Base-by-base conservation (phyloP, 2,888 invertebrate species). In the Drosophila nr. perissopoda region DNA sequence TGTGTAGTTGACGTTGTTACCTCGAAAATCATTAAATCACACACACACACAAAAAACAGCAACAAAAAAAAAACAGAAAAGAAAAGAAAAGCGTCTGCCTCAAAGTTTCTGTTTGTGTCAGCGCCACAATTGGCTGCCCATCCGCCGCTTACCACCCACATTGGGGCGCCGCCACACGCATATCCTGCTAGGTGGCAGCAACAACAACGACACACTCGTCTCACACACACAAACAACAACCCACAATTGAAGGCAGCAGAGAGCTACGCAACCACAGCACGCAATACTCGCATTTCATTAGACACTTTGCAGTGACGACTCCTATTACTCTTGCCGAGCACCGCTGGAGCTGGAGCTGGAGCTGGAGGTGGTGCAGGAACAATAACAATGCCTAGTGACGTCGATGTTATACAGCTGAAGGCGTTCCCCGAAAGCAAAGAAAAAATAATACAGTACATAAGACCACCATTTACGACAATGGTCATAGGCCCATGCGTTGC, bases 241-340 rank as follows among this genome's bases (percentile, higher is more conserved):
- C 34, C 45, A 40, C 40, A 52, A 40, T 36, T 38, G 38, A 54
- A 56, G 38, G 56, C 63, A 69, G 69, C 68, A 76, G 85, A 80
- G 78, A 74, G 76, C 83, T 81, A 86, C 88, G 86, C 81, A 88
- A 86, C 90, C 87, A 83, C 90, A 90, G 64, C 90, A 87, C 87
- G 87, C 87, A 87, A 90, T 86, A 78, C 83, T 90, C 90, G 89
- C 90, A 90, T 90, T 87, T 87, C 87, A 87, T 90, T 90, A 87
- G 90, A 87, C 90, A 87, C 87, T 90, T 87, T 83, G 89, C 77
- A 88, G 73, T 88, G 90, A 88, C 90, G 90, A 90, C 79, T 88
- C 77, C 90, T 83, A 85, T 85, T 89, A 89, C 88, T 85, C 89
- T 89, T 80, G 68, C 77, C 33, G 57, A 33, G 56, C 67, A 61